Percentiles rank a stretch among this genome's conserved stretches.
Evolutionary conservation across 2,888 invertebrate genomes (phyloP).

Genomic region (Drosophila maculinotata): DNA sequence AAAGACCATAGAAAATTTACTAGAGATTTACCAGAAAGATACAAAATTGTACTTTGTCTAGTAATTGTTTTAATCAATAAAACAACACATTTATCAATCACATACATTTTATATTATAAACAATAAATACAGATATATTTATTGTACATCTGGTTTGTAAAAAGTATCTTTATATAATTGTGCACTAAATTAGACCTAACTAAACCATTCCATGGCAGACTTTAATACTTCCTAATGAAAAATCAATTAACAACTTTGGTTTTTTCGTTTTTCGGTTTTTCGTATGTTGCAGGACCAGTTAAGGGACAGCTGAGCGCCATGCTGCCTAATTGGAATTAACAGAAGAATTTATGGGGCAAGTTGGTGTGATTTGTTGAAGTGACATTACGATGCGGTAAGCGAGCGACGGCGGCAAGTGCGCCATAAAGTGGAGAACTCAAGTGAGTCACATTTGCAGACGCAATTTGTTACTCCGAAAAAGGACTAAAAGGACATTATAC

Average conservation of each 20-base stretch:
- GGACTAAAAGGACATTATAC: slow-evolving; percentile 63
- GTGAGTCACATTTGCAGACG: slow-evolving; percentile 74
- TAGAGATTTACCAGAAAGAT: no score
- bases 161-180: no score
- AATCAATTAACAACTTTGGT: slow-evolving; percentile 59
- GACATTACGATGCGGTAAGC: slow-evolving; percentile 81
- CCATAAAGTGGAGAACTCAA: slow-evolving; percentile 44
- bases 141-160: no score
- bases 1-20: no score
- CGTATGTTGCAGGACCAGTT: slow-evolving; percentile 18
- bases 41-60: no score
- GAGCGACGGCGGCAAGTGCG: slow-evolving; percentile 57
- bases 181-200: background rate
- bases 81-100: no score
- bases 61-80: no score
- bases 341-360: slow-evolving; percentile 83
- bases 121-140: no score
- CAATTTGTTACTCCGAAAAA: slow-evolving; percentile 72
- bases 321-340: slow-evolving; percentile 85
- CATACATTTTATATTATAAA: background rate
- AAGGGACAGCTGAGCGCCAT: slow-evolving; percentile 78
- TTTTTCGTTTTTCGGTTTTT: slow-evolving; percentile 7
- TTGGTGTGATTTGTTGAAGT: slow-evolving; percentile 84
- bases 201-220: background rate
- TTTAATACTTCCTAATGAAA: slow-evolving; percentile 35